Evolutionary conservation across 2,888 invertebrate genomes (phyloP).

Genomic region (Imbricaverruca yamaguchii): DNA sequence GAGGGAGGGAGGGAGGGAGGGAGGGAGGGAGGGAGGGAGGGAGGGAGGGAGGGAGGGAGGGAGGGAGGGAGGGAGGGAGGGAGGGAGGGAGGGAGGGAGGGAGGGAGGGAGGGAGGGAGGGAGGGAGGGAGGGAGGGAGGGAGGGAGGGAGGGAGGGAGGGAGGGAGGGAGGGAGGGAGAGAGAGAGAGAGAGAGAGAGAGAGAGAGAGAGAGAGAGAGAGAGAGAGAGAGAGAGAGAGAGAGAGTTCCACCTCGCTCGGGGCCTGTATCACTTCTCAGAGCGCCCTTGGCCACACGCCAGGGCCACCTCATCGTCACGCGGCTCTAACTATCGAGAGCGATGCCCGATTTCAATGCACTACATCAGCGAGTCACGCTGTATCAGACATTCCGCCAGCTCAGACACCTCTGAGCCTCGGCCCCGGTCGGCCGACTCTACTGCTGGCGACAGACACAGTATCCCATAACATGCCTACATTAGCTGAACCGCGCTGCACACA

Average conservation of each 20-base stretch:
- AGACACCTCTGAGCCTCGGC: too few species aligned
- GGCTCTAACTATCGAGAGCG: too few species aligned
- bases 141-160: conserved; percentile 7
- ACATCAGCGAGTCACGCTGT: too few species aligned
- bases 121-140: conserved; percentile 7
- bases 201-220: conserved; percentile 23
- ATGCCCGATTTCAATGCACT: too few species aligned
- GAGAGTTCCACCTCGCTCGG: background rate
- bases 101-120: conserved; percentile 20
- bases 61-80: background rate
- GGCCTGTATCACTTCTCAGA: too few species aligned
- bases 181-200: conserved; percentile 23
- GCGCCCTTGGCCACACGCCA: too few species aligned
- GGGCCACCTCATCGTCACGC: too few species aligned
- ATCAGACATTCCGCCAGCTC: too few species aligned
- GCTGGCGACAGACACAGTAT: too few species aligned
- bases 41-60: conserved; percentile 18
- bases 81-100: conserved; percentile 11
- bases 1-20: background rate
- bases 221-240: conserved; percentile 17
- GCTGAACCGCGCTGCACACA: too few species aligned
- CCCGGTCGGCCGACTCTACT: too few species aligned
- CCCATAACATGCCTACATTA: too few species aligned
- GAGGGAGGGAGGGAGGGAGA: background rate
- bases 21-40: background rate